Evolutionary conservation across 2,888 invertebrate genomes (phyloP), one percentile per base, ranked within the genome.

Genomic region (Drepanosiphum platanoidis): DNA sequence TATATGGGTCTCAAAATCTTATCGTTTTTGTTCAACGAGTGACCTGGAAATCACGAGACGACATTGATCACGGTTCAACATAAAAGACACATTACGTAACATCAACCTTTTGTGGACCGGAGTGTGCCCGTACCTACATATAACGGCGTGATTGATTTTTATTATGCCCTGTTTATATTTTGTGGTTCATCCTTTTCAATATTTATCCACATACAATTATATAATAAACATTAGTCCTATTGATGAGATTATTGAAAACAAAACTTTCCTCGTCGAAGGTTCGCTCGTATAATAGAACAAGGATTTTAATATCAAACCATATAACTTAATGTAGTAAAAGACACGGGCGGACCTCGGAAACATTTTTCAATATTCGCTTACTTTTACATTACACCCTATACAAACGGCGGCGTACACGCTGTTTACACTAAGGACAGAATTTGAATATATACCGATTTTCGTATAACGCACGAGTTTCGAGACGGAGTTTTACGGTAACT

Each of bases 171-270:
- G n/a, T 79, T 42, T 64, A 22, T 7, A 58, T 42, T 78, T 78
- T 79, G n/a, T 22, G 66, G 78, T 66, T 66, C 78, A 79, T 79
- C 78, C 42, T 79, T 66, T 46, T 79, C 8, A 15, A n/a, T 64
- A 64, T 30, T 13, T 39, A 66, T 15, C 22, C 66, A n/a, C 66
- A 46, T 42, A 66, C 32, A 79, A 79, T 79, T 66, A n/a, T 11
- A n/a, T n/a, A n/a, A n/a, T n/a, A n/a, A 9, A n/a, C n/a, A 27
- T 64, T 27, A 11, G 30, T 27, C 64, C 64, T 13, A 64, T 64
- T 64, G 64, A 64, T 13, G 13, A 13, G 27, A 64, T 13, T 64
- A 64, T 27, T 64, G 30, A 64, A 30, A 13, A 64, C 64, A 27
- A 18, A 22, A 13, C 39, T 80, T 70, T 70, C 8, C 11, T 52